These are phyloP conservation scores for Apus apus DNA, from an alignment of 2,113 vertebrate genomes.

Conservation along the genomic window DNA sequence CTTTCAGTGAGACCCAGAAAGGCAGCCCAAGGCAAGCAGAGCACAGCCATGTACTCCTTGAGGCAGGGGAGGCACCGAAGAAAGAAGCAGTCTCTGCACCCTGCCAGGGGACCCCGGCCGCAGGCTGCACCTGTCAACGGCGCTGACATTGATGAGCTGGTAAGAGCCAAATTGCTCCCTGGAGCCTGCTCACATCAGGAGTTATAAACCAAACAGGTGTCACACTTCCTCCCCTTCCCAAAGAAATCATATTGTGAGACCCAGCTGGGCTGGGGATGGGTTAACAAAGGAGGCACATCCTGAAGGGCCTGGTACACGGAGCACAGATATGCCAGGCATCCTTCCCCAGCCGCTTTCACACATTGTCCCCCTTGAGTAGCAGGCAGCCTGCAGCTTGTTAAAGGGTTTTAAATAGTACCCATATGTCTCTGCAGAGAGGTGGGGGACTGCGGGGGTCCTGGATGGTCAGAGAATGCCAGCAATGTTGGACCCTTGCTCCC, in stretches of 20 bases:
- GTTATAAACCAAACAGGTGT: slow-evolving; percentile 34
- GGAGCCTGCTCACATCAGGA: neutral
- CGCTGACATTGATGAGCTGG: slow-evolving; percentile 93
- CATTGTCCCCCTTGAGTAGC: slow-evolving; percentile 49
- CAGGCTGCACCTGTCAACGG: slow-evolving; percentile 77
- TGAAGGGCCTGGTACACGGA: neutral
- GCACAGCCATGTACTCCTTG: slow-evolving; percentile 17
- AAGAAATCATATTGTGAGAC: neutral
- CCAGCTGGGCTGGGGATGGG: neutral
- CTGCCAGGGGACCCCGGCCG: slow-evolving; percentile 71
- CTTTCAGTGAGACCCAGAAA: slow-evolving; percentile 90
- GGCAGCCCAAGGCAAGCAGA: slow-evolving; percentile 77
- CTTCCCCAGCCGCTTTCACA: slow-evolving; percentile 30
- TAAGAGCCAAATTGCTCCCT: slow-evolving; percentile 67
- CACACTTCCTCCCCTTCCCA: neutral
- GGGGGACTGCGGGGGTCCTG: slow-evolving; percentile 42
- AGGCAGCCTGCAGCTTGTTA: slow-evolving; percentile 69
- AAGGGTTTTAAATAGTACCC: slow-evolving; percentile 79
- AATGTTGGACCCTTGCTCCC: slow-evolving; percentile 61
- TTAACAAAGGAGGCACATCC: slow-evolving; percentile 35
- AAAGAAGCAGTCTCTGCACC: slow-evolving; percentile 79
- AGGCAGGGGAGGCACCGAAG: slow-evolving; percentile 79
- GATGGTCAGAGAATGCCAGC: slow-evolving; percentile 69
- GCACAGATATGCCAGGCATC: slow-evolving; percentile 71
- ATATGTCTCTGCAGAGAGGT: slow-evolving; percentile 65